A percentile compares a stretch with the other conserved stretches of the same genome.
phyloP scores from a whole-genome alignment of 2,113 vertebrate species.

The Hoplias malabaricus region DNA sequence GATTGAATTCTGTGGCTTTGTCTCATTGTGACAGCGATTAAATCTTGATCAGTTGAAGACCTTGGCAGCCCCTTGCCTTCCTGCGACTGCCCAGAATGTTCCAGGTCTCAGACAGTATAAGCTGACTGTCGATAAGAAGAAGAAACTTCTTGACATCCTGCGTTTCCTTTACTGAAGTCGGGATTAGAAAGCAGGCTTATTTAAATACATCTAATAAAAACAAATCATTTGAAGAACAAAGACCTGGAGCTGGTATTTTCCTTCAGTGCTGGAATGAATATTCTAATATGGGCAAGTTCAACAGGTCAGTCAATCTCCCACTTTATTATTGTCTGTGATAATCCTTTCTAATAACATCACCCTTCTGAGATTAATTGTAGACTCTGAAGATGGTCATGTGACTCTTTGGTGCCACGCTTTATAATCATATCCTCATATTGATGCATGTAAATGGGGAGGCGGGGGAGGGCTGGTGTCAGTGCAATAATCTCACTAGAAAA shows the following conservation, averaged over 20 bases:
- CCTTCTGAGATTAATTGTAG: background rate
- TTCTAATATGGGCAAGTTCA: constrained; percentile 35
- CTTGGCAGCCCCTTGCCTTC: background rate
- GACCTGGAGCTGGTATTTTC: constrained; percentile 31
- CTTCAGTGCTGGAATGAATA: constrained; percentile 20
- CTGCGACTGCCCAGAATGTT: constrained; percentile 4
- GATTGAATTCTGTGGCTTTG: constrained; percentile 16
- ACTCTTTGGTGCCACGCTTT: background rate
- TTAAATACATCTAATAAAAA: constrained; percentile 50
- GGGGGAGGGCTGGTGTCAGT: background rate
- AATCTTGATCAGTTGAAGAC: constrained; percentile 7
- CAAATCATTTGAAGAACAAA: constrained; percentile 26
- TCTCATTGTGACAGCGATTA: constrained; percentile 4
- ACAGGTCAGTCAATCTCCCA: constrained; percentile 24
- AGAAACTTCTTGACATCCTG: background rate
- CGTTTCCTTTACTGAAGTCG: constrained; percentile 9
- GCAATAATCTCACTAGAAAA: background rate
- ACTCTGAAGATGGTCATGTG: background rate
- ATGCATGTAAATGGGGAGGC: background rate
- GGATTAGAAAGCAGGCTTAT: constrained; percentile 22
- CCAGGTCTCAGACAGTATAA: background rate
- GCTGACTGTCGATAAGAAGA: background rate
- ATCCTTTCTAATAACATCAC: constrained; percentile 6
- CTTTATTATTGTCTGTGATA: constrained; percentile 25
- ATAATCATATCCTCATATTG: constrained; percentile 1